Evolutionary conservation across 2,888 invertebrate species (phyloP), one percentile per base, ranked within the genome.

Genomic region (Zonitis immaculata): DNA sequence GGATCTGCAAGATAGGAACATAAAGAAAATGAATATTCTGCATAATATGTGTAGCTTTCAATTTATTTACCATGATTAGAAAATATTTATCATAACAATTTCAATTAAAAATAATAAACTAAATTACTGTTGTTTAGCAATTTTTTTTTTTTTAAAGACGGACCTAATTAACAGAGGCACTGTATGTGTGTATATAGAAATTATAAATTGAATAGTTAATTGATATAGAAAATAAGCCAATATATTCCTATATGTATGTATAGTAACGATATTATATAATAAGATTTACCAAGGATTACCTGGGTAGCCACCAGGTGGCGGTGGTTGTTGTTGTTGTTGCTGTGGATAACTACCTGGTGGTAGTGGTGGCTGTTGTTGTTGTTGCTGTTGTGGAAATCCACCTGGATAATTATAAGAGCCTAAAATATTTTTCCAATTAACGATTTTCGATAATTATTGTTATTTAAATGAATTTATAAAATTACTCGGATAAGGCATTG

Each of bases 401-500:
- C 81, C 81, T 56, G 77, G 73, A 73, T 82, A 84, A 59, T 80
- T 77, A 62, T 76, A 78, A n/a, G 73, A 75, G 73, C 76, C 78
- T 78, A 60, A 20, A 70, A 70, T n/a, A n/a, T n/a, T n/a, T n/a
- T n/a, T n/a, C n/a, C n/a, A n/a, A n/a, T n/a, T n/a, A n/a, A n/a
- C n/a, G n/a, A n/a, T n/a, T 22, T 22, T 22, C 22, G 43, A 45
- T 42, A 22, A n/a, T n/a, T 45, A 22, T 47, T 11, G 43, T 44
- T 32, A 44, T 12, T 6, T 11, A 25, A 49, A 22, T 32, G 30
- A 28, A 27, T 27, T 14, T 32, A 6, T 3, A 42, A 54, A 43
- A 28, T 73, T 68, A 80, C 80, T 76, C 68, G 88, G 89, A 79
- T 89, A 89, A 20, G 89, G 90, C 77, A 91, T 83, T 60, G 89